Conservation (phyloP, 2,888 invertebrate genomes). For the Agrochola lota region DNA sequence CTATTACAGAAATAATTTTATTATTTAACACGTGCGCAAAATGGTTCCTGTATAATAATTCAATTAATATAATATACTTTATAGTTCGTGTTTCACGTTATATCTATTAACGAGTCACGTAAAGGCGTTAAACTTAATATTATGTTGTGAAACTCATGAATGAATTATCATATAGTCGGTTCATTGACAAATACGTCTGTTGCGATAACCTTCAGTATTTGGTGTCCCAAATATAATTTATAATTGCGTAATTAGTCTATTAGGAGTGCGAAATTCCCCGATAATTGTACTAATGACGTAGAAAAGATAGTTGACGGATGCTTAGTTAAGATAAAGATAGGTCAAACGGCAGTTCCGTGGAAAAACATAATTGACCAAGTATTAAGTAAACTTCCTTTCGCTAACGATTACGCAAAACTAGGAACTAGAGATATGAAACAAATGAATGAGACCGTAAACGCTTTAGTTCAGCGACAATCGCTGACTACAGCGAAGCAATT, state of each 20-base stretch:
- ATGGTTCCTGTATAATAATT: slow-evolving; percentile 47
- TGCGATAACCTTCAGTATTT: slow-evolving; percentile 65
- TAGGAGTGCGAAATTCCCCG: slow-evolving; percentile 22
- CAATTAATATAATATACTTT: slow-evolving; percentile 33
- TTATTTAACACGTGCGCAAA: slow-evolving; percentile 23
- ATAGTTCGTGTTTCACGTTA: slow-evolving; percentile 40
- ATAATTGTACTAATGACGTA: slow-evolving; percentile 1
- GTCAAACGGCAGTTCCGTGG: slow-evolving; percentile 16
- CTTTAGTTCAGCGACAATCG: neutral
- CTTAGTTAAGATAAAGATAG: slow-evolving; percentile 26
- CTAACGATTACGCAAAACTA: neutral
- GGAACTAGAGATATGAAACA: neutral
- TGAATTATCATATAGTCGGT: slow-evolving; percentile 62
- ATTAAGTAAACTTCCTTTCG: slow-evolving; percentile 6
- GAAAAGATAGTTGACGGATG: slow-evolving; percentile 12
- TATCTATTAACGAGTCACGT: slow-evolving; percentile 57
- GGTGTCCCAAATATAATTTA: slow-evolving; percentile 38
- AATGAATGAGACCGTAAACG: neutral
- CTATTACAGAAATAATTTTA: slow-evolving; percentile 11
- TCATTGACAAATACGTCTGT: slow-evolving; percentile 67
- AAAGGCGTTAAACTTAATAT: slow-evolving; percentile 53
- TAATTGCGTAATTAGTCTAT: neutral
- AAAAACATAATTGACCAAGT: neutral
- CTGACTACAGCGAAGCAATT: neutral
- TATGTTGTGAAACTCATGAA: slow-evolving; percentile 63